Base-by-base conservation (phyloP, 2,797 vertebrate species). In the Dipus sagitta region DNA sequence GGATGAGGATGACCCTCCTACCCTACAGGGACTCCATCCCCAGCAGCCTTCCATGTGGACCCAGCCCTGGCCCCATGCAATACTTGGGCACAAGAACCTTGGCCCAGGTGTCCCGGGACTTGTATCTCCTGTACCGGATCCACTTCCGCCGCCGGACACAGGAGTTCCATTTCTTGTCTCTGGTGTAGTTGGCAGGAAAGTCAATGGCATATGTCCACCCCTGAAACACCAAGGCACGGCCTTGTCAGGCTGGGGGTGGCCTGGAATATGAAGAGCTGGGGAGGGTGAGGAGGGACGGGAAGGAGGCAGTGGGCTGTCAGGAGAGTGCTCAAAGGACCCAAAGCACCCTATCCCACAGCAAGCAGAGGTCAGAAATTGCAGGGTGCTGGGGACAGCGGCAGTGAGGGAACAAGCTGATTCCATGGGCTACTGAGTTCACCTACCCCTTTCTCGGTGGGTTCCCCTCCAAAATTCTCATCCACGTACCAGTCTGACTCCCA, bases 121-220 rank as follows among this genome's bases (percentile, higher is more conserved):
- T 99, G 98, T 99, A 99, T 98, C 98, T 99, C 98, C 99, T 98
- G 98, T 99, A 99, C 88, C 99, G 99, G 88, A 99, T 98, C 99
- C 99, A 99, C 96, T 99, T 98, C 89, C 99, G 98, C 79, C 99
- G 99, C 92, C 99, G 98, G 89, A 99, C 99, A 26, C 99, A 99
- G 6, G 99, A 99, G 97, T 99, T 99, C 99, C 99, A 99, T 93
- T 98, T 99, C 97, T 99, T 99, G 97, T 99, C 99, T 98, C 99
- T 99, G 0, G 99, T 99, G 98, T 99, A 99, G 86, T 98, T 98
- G 93, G 99, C 99, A 0, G 99, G 99, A 95, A 99, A 99, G 98
- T 99, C 99, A 0, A 99, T 99, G 96, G 99, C 98, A 0, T 99
- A 99, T 0, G 98, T 99, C 99, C 99, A 99, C 32, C 99, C 99